Evolutionary conservation across 2,888 invertebrate genomes (phyloP).

Genomic region (Tridacna crocea): DNA sequence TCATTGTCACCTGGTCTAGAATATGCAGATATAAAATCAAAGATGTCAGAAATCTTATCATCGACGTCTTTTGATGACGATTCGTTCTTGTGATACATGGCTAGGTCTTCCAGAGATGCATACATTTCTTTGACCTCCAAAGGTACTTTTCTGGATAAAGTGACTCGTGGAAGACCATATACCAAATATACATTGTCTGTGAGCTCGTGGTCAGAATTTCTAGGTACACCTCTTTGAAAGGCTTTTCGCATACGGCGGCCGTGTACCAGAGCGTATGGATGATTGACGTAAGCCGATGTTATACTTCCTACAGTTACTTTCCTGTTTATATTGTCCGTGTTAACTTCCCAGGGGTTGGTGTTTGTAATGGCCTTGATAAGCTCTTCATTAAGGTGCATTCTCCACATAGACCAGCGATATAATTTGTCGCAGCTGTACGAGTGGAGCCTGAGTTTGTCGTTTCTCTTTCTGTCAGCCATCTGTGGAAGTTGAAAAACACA

Average conservation of each 20-base stretch:
- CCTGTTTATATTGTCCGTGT: too few species aligned
- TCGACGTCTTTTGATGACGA: slow-evolving; percentile 12
- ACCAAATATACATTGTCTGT: slow-evolving; percentile 50
- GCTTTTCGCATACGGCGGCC: slow-evolving; percentile 39
- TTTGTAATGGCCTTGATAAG: slow-evolving; percentile 36
- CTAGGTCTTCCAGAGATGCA: slow-evolving; percentile 31
- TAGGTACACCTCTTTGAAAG: neutral
- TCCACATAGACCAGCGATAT: slow-evolving; percentile 59
- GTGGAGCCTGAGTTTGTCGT: slow-evolving; percentile 27
- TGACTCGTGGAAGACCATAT: slow-evolving; percentile 49
- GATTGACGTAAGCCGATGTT: slow-evolving; percentile 37
- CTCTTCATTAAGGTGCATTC: slow-evolving; percentile 55
- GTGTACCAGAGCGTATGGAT: slow-evolving; percentile 39
- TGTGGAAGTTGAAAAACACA: neutral
- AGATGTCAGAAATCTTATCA: slow-evolving; percentile 42
- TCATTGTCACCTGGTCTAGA: neutral
- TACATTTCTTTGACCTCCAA: slow-evolving; percentile 30
- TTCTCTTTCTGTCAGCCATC: slow-evolving; percentile 17
- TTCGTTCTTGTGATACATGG: neutral
- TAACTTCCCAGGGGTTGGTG: neutral
- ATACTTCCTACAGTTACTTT: slow-evolving; percentile 23
- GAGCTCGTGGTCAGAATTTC: slow-evolving; percentile 8
- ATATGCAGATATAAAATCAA: slow-evolving; percentile 41
- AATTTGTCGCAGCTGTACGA: slow-evolving; percentile 43
- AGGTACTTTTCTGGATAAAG: slow-evolving; percentile 34